Conservation (phyloP, 53 echinoderm and acorn worm genomes). For the Holothuria scabra region DNA sequence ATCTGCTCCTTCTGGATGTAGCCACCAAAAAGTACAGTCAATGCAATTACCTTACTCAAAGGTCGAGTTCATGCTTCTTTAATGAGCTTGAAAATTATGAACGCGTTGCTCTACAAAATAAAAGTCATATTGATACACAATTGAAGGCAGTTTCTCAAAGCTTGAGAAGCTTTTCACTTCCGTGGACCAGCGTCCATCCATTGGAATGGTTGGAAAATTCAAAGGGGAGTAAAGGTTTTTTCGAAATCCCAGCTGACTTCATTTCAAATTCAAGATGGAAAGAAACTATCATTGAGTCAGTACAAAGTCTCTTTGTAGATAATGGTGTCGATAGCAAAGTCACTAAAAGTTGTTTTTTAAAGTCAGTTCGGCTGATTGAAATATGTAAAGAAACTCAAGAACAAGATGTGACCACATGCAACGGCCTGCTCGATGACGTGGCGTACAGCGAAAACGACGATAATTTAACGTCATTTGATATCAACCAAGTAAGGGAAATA, state of each 20-base stretch:
- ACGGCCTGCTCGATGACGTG: not conserved
- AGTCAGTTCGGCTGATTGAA: not conserved
- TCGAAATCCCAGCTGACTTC: not conserved
- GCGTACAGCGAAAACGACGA: not conserved
- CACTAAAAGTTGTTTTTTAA: not conserved
- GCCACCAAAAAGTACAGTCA: not conserved
- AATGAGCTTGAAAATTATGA: not conserved
- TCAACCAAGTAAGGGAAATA: not conserved
- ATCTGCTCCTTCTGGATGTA: not conserved
- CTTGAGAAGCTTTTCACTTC: not conserved
- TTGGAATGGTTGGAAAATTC: not conserved
- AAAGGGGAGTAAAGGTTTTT: not conserved
- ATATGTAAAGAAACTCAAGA: not conserved
- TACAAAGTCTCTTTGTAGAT: not conserved
- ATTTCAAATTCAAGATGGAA: not conserved
- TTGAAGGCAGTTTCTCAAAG: too few relatives aligned
- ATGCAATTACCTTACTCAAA: constrained; percentile 4
- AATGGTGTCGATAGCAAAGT: too few relatives aligned
- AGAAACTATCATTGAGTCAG: not conserved
- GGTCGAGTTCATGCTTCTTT: not conserved
- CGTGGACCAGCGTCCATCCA: not conserved
- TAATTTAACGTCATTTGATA: too few relatives aligned
- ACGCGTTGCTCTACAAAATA: not conserved
- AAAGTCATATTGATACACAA: too few relatives aligned
- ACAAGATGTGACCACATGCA: not conserved